phyloP scores from a whole-genome alignment of 1,140 invertebrate species.

The Tetramorium alpestre region DNA sequence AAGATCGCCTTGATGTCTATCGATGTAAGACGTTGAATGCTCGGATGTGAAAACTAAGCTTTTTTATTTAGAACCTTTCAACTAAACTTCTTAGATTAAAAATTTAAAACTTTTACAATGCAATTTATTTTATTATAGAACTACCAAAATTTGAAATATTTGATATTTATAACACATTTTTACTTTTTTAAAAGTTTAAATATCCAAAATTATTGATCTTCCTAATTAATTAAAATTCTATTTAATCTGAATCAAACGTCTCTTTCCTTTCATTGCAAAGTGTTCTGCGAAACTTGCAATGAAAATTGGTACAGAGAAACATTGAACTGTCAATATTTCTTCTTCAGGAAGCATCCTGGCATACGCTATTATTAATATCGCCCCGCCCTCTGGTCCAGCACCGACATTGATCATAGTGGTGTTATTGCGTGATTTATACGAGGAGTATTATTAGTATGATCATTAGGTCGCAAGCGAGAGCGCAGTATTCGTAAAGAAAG shows the following conservation, averaged over 20 bases:
- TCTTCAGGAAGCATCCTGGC: neutral
- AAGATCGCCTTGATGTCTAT: too few relatives aligned
- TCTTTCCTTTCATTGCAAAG: neutral
- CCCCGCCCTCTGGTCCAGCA: neutral
- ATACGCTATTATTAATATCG: constrained; percentile 23
- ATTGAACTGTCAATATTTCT: constrained; percentile 27
- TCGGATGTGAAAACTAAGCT: neutral
- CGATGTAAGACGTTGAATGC: too few relatives aligned
- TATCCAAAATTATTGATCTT: neutral
- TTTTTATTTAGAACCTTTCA: neutral
- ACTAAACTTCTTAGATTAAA: neutral
- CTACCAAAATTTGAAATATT: neutral
- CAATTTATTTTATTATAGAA: neutral
- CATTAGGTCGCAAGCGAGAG: neutral
- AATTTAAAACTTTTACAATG: neutral
- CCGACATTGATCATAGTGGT: neutral
- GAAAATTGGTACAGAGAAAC: neutral
- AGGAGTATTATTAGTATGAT: constrained; percentile 32
- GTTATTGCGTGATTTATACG: constrained; percentile 35
- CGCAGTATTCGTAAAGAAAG: too few relatives aligned
- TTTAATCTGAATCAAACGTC: neutral
- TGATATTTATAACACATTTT: neutral
- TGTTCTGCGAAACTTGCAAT: neutral
- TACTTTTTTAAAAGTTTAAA: neutral
- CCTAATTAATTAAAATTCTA: constrained; percentile 3